These are phyloP conservation scores for Dynastes maya DNA, from an alignment of 2,888 invertebrate species.

Conservation along the genomic window DNA sequence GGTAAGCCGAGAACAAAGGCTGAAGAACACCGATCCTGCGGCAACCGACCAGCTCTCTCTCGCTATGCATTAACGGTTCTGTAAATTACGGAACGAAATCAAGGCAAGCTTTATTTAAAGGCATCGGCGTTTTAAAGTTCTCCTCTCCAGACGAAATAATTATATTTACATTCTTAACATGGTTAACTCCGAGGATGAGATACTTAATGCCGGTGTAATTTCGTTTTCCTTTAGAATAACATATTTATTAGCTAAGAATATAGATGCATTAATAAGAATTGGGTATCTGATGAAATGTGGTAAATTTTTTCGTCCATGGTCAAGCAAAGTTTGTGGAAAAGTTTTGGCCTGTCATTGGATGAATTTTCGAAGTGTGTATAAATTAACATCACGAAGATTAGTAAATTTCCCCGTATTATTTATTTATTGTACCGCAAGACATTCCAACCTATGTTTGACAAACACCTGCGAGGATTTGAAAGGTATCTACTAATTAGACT, in stretches of 20 bases:
- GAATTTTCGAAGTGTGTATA: neutral
- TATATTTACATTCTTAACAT: neutral
- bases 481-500: no score
- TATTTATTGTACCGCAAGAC: no score
- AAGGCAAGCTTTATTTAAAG: conserved; percentile 34
- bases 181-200: neutral
- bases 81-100: conserved; percentile 49
- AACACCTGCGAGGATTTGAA: no score
- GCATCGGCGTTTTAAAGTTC: conserved; percentile 23
- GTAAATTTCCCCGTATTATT: no score
- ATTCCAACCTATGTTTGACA: no score
- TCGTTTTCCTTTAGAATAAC: conserved; percentile 5
- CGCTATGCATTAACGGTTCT: conserved; percentile 46
- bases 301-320: neutral
- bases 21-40: conserved; percentile 49
- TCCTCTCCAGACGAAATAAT: conserved; percentile 16
- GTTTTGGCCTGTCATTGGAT: neutral
- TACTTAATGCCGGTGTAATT: neutral
- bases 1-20: conserved; percentile 48
- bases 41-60: conserved; percentile 23
- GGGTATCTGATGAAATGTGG: neutral
- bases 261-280: neutral
- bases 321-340: neutral
- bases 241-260: neutral
- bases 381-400: no score